phyloP scores from a whole-genome alignment of 37 sponge, comb jelly and placozoan species.

The Oscarella lobularis region DNA sequence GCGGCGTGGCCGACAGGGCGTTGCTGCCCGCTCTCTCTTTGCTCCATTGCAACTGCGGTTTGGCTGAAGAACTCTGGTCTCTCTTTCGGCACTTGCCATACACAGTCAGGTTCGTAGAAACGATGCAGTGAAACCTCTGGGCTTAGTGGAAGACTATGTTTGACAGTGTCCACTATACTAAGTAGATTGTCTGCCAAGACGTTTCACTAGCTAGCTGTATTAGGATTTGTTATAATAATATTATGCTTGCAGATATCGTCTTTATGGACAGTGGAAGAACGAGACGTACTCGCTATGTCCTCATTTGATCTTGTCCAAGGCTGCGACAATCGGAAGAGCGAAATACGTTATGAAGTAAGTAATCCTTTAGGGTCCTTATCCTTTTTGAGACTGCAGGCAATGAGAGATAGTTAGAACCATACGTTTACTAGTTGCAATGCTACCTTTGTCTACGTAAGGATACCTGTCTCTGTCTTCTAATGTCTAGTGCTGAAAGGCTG shows the following conservation, averaged over 20 bases:
- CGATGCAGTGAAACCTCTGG: too few species aligned
- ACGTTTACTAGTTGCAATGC: too few species aligned
- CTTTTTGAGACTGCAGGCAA: neutral
- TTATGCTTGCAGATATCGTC: constrained; percentile 58
- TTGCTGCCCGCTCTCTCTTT: constrained; percentile 80
- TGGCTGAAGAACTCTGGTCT: constrained; percentile 84
- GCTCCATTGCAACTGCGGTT: constrained; percentile 75
- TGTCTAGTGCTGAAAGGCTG: too few species aligned
- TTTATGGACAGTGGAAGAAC: constrained; percentile 97
- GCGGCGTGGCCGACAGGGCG: constrained; percentile 34
- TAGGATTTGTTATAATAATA: too few species aligned
- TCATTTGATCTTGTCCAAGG: constrained; percentile 49
- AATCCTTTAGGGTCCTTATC: neutral
- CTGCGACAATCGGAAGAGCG: constrained; percentile 45
- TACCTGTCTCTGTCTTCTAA: too few species aligned
- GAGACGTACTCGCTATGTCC: constrained; percentile 51
- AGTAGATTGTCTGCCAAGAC: too few species aligned
- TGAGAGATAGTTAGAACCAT: too few species aligned
- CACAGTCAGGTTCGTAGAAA: constrained; percentile 61
- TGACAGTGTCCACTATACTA: too few species aligned
- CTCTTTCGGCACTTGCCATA: constrained; percentile 79
- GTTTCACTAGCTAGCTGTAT: too few species aligned
- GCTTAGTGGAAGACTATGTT: too few species aligned
- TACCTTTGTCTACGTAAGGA: too few species aligned
- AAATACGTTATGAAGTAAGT: constrained; percentile 86